Evolutionary conservation across 2,113 vertebrate species (phyloP).

Genomic region (Brevimyrus niger): DNA sequence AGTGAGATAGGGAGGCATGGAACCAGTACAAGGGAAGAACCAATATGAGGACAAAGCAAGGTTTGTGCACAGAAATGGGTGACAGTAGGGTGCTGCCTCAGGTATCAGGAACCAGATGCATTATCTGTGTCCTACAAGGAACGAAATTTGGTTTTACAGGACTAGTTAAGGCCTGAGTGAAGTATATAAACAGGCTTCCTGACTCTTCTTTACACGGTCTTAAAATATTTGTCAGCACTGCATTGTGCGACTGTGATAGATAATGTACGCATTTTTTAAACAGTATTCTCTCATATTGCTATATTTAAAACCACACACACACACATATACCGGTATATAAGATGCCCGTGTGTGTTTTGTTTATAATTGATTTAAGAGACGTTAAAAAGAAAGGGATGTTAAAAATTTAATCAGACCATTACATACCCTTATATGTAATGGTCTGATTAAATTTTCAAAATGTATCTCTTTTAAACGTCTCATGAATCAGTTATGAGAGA

Average conservation of each 20-base stretch:
- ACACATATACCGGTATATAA: neutral
- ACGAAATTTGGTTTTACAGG: neutral
- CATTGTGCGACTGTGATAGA: neutral
- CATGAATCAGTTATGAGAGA: neutral
- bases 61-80: neutral
- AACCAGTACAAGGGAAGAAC: neutral
- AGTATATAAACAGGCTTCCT: neutral
- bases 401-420: neutral
- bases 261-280: too few relatives aligned
- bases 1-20: neutral
- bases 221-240: neutral
- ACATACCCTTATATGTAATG: neutral
- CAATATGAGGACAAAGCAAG: neutral
- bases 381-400: neutral
- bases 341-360: neutral
- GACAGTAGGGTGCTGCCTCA: neutral
- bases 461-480: neutral
- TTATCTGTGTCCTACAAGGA: neutral
- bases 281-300: neutral
- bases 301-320: neutral
- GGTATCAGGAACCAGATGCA: neutral
- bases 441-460: slow-evolving; percentile 1
- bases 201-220: neutral
- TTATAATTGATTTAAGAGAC: neutral
- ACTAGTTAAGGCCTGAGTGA: neutral